A percentile compares a stretch with the other conserved stretches of the same genome.
phyloP scores from a whole-genome alignment of 92 coral and sea anemone genomes.

The Phenganax stokvisi region DNA sequence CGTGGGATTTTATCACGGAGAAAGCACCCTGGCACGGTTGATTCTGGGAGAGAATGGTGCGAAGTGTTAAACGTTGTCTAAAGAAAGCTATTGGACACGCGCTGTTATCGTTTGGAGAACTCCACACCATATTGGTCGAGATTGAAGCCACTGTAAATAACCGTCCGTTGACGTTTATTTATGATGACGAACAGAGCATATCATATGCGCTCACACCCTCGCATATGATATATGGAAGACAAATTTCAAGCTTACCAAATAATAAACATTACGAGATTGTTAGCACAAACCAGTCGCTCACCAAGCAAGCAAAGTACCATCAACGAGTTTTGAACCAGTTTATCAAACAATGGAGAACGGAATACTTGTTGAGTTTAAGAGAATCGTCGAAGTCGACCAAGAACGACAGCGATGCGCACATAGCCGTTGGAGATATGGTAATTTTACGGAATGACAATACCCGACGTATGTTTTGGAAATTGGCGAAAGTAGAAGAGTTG shows the following conservation, averaged over 20 bases:
- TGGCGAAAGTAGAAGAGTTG: not conserved
- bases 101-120: not conserved
- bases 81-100: not conserved
- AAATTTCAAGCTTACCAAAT: conserved; percentile 39
- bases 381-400: not conserved
- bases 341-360: conserved; percentile 38
- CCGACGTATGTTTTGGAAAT: conserved; percentile 10
- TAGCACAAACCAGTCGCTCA: conserved; percentile 44
- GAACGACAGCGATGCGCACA: not conserved
- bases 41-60: conserved; percentile 23
- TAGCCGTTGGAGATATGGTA: not conserved
- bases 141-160: not conserved
- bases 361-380: conserved; percentile 37
- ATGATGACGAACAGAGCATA: conserved; percentile 1
- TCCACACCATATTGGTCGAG: not conserved
- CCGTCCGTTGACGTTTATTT: not conserved
- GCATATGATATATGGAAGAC: conserved; percentile 33
- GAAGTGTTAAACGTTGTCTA: conserved; percentile 13
- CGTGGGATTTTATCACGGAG: conserved; percentile 8
- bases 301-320: conserved; percentile 19
- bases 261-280: conserved; percentile 33
- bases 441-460: conserved; percentile 9
- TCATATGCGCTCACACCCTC: conserved; percentile 41
- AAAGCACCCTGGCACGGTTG: conserved; percentile 17
- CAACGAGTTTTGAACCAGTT: conserved; percentile 29